Base-by-base conservation (phyloP, 92 coral and sea anemone genomes). In the Paramuricea clavata region DNA sequence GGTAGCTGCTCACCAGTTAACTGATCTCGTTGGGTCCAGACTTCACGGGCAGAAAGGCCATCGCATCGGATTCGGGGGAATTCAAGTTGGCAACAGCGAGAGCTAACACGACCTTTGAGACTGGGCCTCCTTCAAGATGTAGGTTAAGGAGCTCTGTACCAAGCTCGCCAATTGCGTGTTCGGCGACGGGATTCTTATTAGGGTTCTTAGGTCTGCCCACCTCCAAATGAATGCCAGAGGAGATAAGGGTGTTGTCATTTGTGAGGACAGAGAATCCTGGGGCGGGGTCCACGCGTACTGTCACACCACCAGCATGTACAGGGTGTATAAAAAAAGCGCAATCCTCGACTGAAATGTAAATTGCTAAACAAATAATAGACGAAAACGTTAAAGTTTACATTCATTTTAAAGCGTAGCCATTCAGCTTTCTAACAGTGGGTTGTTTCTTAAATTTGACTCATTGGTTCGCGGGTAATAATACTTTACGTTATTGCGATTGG, bases 11-110 rank as follows among this genome's bases (percentile, higher is more conserved):
- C 84, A 10, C 87, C 81, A 47, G 93, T 90, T 12, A 73, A 56
- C 75, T 86, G 82, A 80, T 76, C 86, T 26, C 86, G 62, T 49
- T 87, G 86, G 12, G 88, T 81, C 91, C 93, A 82, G 52, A 87
- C 44, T 31, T 86, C 86, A 10, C 56, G 56, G 44, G 81, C 52
- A 11, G 86, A 81, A 49, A 82, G 81, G 57, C 88, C 88, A 52
- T 87, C 85, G 26, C 79, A 2, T 12, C 21, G 21, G 22, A 68
- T 26, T 7, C 42, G 30, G n/a, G 62, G 12, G 59, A 61, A 19
- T 61, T 61, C 69, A 61, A 3, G 69, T 27, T 61, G 3, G 69
- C 30, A 1, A 61, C 69, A 22, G 69, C 69, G 5, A 21, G 69
- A 10, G 69, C 69, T 61, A 61, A 26, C 69, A 26, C 3, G 17